These are phyloP conservation scores for Altica lythri DNA, from an alignment of 2,888 invertebrate species.

Conservation along the genomic window DNA sequence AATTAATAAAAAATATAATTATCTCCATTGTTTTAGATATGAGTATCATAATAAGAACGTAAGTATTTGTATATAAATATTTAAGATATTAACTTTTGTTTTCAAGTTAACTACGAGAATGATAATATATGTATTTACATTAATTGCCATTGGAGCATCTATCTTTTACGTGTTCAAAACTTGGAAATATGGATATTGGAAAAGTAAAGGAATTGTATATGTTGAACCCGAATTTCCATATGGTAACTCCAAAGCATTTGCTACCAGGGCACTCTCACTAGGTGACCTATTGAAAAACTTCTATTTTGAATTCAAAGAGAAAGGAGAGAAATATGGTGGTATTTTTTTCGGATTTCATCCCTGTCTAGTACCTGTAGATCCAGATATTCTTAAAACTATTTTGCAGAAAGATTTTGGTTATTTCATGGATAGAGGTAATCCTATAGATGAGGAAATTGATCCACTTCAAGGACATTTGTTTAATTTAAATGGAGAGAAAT, in stretches of 20 bases:
- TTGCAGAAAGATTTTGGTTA: slow-evolving; percentile 51
- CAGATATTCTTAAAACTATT: slow-evolving; percentile 49
- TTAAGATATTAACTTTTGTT: too few relatives aligned
- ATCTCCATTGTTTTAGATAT: too few relatives aligned
- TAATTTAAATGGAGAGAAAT: slow-evolving; percentile 49
- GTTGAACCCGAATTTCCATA: slow-evolving; percentile 25
- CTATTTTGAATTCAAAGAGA: slow-evolving; percentile 35
- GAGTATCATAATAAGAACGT: too few relatives aligned
- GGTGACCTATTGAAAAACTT: slow-evolving; percentile 24
- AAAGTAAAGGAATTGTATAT: slow-evolving; percentile 41
- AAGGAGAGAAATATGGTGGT: slow-evolving; percentile 41
- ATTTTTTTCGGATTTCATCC: slow-evolving; percentile 40
- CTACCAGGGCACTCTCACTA: slow-evolving; percentile 9
- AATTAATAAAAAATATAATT: too few relatives aligned
- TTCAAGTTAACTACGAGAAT: too few relatives aligned
- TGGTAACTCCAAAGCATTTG: slow-evolving; percentile 22
- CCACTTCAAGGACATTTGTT: slow-evolving; percentile 47
- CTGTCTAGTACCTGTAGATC: slow-evolving; percentile 49
- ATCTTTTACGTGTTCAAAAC: too few relatives aligned
- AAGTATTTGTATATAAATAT: too few relatives aligned
- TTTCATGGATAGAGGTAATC: slow-evolving; percentile 50
- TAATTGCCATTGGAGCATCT: too few relatives aligned
- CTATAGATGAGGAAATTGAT: slow-evolving; percentile 47
- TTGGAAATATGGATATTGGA: slow-evolving; percentile 45
- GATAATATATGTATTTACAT: too few relatives aligned